A percentile compares a stretch with the other conserved stretches of the same genome.
Evolutionary conservation across 2,888 invertebrate genomes (phyloP).

Genomic region (Trissolcus brochymenae): DNA sequence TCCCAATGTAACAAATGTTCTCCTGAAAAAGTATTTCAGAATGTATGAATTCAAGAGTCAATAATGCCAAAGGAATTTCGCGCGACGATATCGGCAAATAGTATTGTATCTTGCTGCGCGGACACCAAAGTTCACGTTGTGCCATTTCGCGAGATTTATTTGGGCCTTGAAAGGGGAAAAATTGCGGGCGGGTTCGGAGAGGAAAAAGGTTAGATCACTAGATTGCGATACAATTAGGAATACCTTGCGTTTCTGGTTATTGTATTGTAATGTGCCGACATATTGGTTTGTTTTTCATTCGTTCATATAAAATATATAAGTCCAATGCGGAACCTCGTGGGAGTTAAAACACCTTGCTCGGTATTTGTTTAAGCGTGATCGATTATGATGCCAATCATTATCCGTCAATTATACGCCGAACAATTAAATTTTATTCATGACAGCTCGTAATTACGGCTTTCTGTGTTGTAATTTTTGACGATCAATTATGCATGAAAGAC

Average conservation of each 20-base stretch:
- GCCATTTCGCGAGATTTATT: conserved; percentile 57
- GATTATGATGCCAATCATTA: conserved; percentile 12
- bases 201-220: conserved; percentile 54
- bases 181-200: conserved; percentile 35
- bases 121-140: conserved; percentile 54
- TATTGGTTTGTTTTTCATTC: conserved; percentile 15
- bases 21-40: too few species aligned
- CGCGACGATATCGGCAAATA: conserved; percentile 7
- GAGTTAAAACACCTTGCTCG: conserved; percentile 17
- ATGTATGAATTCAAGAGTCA: conserved; percentile 8
- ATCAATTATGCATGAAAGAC: too few species aligned
- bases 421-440: neutral
- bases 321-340: conserved; percentile 16
- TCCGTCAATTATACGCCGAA: conserved; percentile 2
- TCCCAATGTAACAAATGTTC: too few species aligned
- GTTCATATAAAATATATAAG: neutral
- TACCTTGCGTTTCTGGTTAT: conserved; percentile 20
- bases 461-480: too few species aligned
- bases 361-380: conserved; percentile 17
- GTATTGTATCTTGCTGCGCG: conserved; percentile 39
- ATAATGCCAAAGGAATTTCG: conserved; percentile 40
- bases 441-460: too few species aligned
- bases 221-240: conserved; percentile 54
- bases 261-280: conserved; percentile 33
- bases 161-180: conserved; percentile 55